Evolutionary conservation across 2,888 invertebrate genomes (phyloP).

Genomic region (Catotricha subobsoleta): DNA sequence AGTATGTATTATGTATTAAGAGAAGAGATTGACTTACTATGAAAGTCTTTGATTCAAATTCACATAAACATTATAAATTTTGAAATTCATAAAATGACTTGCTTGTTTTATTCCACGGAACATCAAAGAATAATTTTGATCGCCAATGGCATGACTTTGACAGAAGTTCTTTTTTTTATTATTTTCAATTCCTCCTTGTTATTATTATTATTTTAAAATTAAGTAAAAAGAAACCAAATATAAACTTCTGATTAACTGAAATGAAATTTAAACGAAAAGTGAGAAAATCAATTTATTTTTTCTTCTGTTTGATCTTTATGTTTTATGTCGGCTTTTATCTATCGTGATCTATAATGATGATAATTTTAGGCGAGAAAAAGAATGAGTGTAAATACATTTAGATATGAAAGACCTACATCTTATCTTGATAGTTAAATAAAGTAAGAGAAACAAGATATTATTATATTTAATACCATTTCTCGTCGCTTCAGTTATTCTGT

Average conservation of each 20-base stretch:
- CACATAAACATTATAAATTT: slow-evolving; percentile 4
- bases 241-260: neutral
- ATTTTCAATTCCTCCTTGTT: neutral
- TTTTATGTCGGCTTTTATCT: too few species aligned
- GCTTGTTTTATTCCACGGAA: slow-evolving; percentile 2
- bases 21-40: neutral
- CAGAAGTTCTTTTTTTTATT: neutral
- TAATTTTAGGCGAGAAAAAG: too few species aligned
- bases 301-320: too few species aligned
- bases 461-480: too few species aligned
- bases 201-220: neutral
- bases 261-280: neutral
- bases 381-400: too few species aligned
- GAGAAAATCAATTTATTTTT: too few species aligned
- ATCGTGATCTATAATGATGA: too few species aligned
- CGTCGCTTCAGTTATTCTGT: too few species aligned
- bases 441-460: too few species aligned
- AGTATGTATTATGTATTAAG: neutral
- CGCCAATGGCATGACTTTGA: slow-evolving; percentile 4
- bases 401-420: too few species aligned
- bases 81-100: slow-evolving; percentile 3
- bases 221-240: neutral
- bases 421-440: too few species aligned
- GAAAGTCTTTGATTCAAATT: slow-evolving; percentile 3
- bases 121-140: slow-evolving; percentile 2